Evolutionary conservation across 2,113 vertebrate genomes (phyloP).

Genomic region (Myiozetetes cayanensis): DNA sequence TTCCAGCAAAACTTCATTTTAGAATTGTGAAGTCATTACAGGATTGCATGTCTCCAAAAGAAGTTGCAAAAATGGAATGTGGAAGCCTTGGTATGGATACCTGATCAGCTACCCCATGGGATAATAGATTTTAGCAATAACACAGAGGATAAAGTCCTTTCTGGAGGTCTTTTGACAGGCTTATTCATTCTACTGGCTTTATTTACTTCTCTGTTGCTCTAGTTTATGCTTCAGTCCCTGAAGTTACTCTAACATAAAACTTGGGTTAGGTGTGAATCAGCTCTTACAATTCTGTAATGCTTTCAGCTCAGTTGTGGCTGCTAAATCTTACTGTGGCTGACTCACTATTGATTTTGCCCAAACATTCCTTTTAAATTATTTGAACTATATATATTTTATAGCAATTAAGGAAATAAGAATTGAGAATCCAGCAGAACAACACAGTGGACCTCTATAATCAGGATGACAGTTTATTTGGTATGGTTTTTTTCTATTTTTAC

Average conservation of each 20-base stretch:
- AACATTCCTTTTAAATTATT: conserved; percentile 25
- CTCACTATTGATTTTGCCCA: neutral
- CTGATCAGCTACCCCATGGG: neutral
- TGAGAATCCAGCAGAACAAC: neutral
- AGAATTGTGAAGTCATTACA: neutral
- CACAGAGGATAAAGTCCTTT: neutral
- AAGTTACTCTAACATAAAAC: conserved; percentile 3
- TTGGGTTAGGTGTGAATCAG: neutral
- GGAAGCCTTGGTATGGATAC: neutral
- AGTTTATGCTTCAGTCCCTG: neutral
- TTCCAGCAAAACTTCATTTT: neutral
- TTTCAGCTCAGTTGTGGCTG: neutral
- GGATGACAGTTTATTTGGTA: neutral
- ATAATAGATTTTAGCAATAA: neutral
- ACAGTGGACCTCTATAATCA: neutral
- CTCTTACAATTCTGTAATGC: neutral
- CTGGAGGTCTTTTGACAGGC: neutral
- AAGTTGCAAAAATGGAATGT: neutral
- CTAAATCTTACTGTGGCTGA: conserved; percentile 4
- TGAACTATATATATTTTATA: neutral
- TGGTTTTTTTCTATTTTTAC: neutral
- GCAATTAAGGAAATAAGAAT: neutral
- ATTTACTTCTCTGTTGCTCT: neutral
- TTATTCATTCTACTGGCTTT: neutral
- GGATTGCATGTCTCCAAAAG: neutral